phyloP scores from a whole-genome alignment of 2,888 invertebrate species.

The Flexamia atlantica region DNA sequence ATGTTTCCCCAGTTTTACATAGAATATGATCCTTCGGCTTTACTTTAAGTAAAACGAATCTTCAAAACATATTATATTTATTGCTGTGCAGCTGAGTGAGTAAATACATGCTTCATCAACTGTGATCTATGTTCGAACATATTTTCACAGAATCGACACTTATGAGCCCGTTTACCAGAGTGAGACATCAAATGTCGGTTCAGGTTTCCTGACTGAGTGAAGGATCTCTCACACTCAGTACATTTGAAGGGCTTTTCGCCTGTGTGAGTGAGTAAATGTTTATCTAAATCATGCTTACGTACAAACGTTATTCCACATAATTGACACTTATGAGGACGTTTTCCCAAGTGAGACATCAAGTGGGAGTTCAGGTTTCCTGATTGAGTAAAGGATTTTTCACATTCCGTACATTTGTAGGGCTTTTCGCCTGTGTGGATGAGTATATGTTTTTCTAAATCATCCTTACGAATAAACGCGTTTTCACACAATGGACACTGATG shows the following conservation, averaged over 20 bases:
- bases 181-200: background rate
- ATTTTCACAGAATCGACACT: background rate
- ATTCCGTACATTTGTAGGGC: constrained; percentile 21
- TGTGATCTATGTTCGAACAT: background rate
- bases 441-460: constrained; percentile 3
- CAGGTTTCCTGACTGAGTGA: background rate
- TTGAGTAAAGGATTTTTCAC: constrained; percentile 1
- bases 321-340: too few species aligned
- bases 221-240: background rate
- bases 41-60: too few species aligned
- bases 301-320: too few species aligned
- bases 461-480: background rate
- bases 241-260: background rate
- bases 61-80: too few species aligned
- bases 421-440: constrained; percentile 10
- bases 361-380: background rate
- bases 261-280: background rate
- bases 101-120: background rate
- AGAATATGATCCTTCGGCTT: too few species aligned
- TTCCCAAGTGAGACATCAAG: too few species aligned
- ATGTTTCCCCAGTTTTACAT: too few species aligned
- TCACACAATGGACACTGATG: background rate
- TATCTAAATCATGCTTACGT: background rate
- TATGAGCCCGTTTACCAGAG: background rate
- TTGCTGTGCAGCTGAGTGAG: constrained; percentile 73